Base-by-base conservation (phyloP, 2,888 invertebrate species). In the Oscheius onirici region DNA sequence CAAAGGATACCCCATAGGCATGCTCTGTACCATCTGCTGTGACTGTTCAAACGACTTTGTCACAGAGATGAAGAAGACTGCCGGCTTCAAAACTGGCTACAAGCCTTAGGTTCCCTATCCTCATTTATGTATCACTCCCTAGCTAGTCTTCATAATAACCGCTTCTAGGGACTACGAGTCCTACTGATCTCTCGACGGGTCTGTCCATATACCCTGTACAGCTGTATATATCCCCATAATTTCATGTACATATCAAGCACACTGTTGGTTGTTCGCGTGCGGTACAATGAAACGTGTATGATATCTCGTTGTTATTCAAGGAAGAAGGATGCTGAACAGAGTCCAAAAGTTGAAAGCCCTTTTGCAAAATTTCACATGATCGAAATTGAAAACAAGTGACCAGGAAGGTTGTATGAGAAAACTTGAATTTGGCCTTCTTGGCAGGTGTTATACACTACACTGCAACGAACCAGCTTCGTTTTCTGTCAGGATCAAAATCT, bases 1-100 rank as follows among this genome's bases (percentile, higher is more conserved):
- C 71, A 75, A 77, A 70, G 83, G 83, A 63, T 84, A 84, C 71
- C 84, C 83, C 22, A 79, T 84, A 73, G 85, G 85, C 44, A 85
- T 85, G 85, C 70, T 83, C 24, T 85, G 85, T 78, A 79, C 79
- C 20, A 79, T 85, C 49, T 85, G 85, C 74, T 85, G 85, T 66
- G 85, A 85, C 63, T 84, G 84, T 71, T 69, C 78, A 40, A 74
- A 74, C 49, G 72, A 79, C 24, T 82, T 85, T 68, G 69, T 74
- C 22, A 20, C 52, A 8, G 84, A 85, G 69, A 82, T 85, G 82
- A 75, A 76, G 69, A 81, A 84, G 61, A 78, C 81, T 17, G 76
- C 76, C 71, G 84, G 84, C 6, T 84, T 72, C 58, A 49, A 49
- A 44, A 13, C 52, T 34, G 65, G 65, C 52, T 66, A 52, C 66